Evolutionary conservation across 2,113 vertebrate species (phyloP).

Genomic region (Nibea coibor): DNA sequence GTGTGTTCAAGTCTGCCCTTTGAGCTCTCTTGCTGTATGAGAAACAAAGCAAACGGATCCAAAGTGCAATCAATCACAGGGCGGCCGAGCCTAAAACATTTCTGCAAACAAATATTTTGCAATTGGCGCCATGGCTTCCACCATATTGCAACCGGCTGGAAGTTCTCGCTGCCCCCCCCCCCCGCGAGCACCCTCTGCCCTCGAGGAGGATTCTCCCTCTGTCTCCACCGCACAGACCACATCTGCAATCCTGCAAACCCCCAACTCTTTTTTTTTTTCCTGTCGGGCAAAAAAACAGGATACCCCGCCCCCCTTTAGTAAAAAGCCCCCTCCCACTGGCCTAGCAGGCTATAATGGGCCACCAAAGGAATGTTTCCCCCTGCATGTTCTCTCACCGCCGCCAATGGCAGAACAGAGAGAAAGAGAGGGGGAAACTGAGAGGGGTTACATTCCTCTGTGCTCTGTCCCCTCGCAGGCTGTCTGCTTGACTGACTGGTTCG

Average conservation of each 20-base stretch:
- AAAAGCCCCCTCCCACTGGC: constrained; percentile 63
- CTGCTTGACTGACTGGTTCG: constrained; percentile 55
- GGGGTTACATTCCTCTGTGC: constrained; percentile 69
- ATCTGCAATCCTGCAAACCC: constrained; percentile 63
- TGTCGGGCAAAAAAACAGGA: constrained; percentile 62
- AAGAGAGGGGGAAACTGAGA: constrained; percentile 45
- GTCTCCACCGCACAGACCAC: constrained; percentile 35
- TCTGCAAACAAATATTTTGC: constrained; percentile 28
- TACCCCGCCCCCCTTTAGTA: constrained; percentile 48
- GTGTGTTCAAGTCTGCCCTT: neutral
- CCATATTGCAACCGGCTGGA: constrained; percentile 17
- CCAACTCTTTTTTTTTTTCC: constrained; percentile 5
- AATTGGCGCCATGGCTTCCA: constrained; percentile 6
- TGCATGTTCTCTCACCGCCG: constrained; percentile 42
- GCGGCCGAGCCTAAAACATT: neutral
- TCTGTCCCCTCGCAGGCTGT: constrained; percentile 54
- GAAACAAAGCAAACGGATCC: neutral
- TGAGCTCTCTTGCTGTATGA: neutral
- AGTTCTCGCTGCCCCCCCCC: neutral
- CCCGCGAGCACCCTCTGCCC: neutral
- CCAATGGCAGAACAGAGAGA: constrained; percentile 56
- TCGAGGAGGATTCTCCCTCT: constrained; percentile 36
- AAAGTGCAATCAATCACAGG: constrained; percentile 5
- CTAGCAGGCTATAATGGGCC: constrained; percentile 71
- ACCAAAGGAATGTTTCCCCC: constrained; percentile 76